Evolutionary conservation across 2,888 invertebrate genomes (phyloP).

Genomic region (Blastobasis adustella): DNA sequence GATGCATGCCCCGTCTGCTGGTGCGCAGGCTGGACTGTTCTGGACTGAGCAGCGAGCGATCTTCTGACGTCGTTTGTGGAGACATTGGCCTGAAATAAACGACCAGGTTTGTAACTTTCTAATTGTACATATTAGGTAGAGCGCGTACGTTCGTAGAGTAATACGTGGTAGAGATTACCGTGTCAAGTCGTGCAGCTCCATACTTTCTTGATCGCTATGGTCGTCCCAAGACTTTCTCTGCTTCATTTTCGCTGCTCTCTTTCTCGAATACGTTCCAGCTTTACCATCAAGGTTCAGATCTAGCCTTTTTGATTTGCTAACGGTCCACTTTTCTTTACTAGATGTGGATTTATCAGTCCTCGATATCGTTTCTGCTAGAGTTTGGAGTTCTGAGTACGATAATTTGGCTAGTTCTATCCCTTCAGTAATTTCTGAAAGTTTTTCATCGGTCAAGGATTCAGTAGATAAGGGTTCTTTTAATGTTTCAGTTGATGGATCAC

Average conservation of each 20-base stretch:
- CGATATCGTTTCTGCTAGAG: constrained; percentile 58
- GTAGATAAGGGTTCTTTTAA: constrained; percentile 17
- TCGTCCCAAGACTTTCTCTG: constrained; percentile 82
- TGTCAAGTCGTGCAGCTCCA: constrained; percentile 80
- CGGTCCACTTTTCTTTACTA: constrained; percentile 62
- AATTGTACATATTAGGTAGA: neutral
- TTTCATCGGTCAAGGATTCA: constrained; percentile 54
- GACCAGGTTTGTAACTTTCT: neutral
- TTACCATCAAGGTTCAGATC: constrained; percentile 64
- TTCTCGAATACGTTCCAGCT: constrained; percentile 68
- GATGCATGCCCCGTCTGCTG: constrained; percentile 41
- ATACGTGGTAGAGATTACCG: constrained; percentile 33
- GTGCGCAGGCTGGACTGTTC: constrained; percentile 55
- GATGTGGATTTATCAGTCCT: constrained; percentile 57
- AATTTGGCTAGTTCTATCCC: constrained; percentile 59
- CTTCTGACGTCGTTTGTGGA: constrained; percentile 60
- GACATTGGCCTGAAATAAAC: constrained; percentile 50
- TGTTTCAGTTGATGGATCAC: constrained; percentile 14
- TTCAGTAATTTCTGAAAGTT: constrained; percentile 52
- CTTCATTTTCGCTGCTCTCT: constrained; percentile 59
- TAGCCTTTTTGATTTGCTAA: constrained; percentile 57
- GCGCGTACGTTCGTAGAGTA: neutral
- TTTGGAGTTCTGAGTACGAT: constrained; percentile 60
- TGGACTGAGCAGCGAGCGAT: constrained; percentile 62
- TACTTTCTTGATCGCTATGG: constrained; percentile 79